phyloP scores from a whole-genome alignment of 2,888 invertebrate genomes.

The Dicyrtomina minuta region DNA sequence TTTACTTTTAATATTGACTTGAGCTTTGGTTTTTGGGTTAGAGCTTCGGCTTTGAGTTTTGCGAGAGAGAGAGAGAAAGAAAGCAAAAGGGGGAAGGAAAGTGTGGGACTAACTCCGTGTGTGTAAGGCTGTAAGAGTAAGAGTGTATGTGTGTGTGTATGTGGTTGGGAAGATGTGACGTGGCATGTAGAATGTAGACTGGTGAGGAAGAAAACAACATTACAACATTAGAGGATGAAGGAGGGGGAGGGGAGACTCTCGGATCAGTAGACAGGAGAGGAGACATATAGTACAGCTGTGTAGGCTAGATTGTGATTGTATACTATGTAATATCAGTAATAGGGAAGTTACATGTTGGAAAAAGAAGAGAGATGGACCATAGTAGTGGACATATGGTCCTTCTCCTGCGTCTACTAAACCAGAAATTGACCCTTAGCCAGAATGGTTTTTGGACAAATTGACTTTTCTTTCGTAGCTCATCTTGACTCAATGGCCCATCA shows the following conservation, averaged over 20 bases:
- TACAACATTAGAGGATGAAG: constrained; percentile 1
- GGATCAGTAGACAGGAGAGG: neutral
- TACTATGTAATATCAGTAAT: too few species aligned
- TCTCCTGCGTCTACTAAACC: constrained; percentile 42
- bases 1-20: too few species aligned
- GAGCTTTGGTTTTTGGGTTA: too few species aligned
- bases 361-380: neutral
- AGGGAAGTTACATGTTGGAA: too few species aligned
- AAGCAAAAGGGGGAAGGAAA: too few species aligned
- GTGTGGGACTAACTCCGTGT: too few species aligned
- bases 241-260: neutral
- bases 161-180: neutral
- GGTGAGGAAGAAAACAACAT: neutral
- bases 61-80: too few species aligned
- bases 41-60: too few species aligned
- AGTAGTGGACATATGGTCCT: constrained; percentile 23
- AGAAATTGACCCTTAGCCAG: constrained; percentile 49
- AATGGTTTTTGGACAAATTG: constrained; percentile 48
- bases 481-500: constrained; percentile 32
- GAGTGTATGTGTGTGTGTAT: neutral
- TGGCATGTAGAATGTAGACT: too few species aligned
- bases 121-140: too few species aligned
- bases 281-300: neutral
- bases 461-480: constrained; percentile 45
- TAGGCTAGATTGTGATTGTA: too few species aligned